phyloP scores from a whole-genome alignment of 2,113 vertebrate species.

The Cryptotis parvus region DNA sequence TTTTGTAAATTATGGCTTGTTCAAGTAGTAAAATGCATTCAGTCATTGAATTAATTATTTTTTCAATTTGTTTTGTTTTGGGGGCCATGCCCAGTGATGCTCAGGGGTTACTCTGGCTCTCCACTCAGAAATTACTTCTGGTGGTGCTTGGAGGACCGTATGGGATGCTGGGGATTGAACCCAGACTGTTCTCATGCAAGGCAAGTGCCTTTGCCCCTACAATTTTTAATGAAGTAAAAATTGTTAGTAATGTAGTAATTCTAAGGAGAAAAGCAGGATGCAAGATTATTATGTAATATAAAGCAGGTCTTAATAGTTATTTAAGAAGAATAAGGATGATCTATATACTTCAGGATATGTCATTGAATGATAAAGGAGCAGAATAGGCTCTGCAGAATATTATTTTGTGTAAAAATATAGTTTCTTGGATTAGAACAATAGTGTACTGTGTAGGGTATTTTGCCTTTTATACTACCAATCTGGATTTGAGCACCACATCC shows the following conservation, averaged over 20 bases:
- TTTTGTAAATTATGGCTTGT: slow-evolving; percentile 53
- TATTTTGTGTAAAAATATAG: slow-evolving; percentile 2
- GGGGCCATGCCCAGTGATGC: no score
- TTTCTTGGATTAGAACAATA: no score
- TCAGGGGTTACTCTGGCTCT: no score
- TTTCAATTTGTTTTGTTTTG: no score
- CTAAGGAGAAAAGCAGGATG: slow-evolving; percentile 61
- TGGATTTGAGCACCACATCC: no score
- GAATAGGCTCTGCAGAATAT: slow-evolving; percentile 45
- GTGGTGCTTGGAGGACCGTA: no score
- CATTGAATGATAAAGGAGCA: slow-evolving; percentile 45
- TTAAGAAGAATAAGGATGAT: slow-evolving; percentile 64
- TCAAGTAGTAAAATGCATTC: slow-evolving; percentile 43
- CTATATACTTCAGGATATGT: slow-evolving; percentile 50
- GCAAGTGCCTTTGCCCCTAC: not conserved
- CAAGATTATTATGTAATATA: slow-evolving; percentile 58
- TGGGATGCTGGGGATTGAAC: no score
- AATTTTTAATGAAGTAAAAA: slow-evolving; percentile 66
- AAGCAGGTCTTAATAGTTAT: slow-evolving; percentile 55
- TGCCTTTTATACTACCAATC: no score
- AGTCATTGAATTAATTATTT: slow-evolving; percentile 41
- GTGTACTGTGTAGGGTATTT: no score
- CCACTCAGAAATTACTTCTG: no score
- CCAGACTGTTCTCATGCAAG: no score
- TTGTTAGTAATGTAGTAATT: slow-evolving; percentile 52